Conservation (phyloP, 2,888 invertebrate genomes). For the Sarcophaga subvicina region DNA sequence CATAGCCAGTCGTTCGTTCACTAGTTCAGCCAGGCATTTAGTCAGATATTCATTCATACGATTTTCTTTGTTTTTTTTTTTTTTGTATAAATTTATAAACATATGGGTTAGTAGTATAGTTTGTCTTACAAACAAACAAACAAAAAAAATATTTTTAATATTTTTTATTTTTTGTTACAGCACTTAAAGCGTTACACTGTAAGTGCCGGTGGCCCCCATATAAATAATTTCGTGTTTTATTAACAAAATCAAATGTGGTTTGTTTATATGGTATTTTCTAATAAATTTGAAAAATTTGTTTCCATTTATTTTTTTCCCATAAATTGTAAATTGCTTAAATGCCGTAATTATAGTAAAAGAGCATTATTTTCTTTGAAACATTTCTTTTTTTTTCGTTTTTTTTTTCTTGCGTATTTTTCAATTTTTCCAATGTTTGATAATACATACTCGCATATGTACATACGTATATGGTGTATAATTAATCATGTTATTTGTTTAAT, state of each 20-base stretch:
- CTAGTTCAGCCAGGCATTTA: constrained; percentile 57
- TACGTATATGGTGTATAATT: neutral
- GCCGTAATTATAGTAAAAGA: constrained; percentile 57
- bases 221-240: constrained; percentile 1
- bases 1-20: neutral
- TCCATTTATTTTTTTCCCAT: constrained; percentile 44
- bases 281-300: constrained; percentile 39
- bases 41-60: constrained; percentile 18
- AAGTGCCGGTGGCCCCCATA: constrained; percentile 1
- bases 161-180: neutral
- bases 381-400: constrained; percentile 12
- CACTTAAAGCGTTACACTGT: neutral
- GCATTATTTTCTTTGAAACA: too few relatives aligned
- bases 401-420: neutral
- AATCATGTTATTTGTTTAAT: neutral
- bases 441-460: too few relatives aligned
- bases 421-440: constrained; percentile 6
- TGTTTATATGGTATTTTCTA: neutral
- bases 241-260: neutral
- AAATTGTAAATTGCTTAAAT: constrained; percentile 59
- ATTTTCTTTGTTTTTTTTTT: neutral
- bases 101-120: constrained; percentile 63
- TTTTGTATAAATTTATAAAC: constrained; percentile 5
- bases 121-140: constrained; percentile 18
- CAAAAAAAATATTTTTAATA: neutral